Evolutionary conservation across 2,113 vertebrate genomes (phyloP), one percentile per base, ranked within the genome.

Genomic region (Dascyllus trimaculatus): DNA sequence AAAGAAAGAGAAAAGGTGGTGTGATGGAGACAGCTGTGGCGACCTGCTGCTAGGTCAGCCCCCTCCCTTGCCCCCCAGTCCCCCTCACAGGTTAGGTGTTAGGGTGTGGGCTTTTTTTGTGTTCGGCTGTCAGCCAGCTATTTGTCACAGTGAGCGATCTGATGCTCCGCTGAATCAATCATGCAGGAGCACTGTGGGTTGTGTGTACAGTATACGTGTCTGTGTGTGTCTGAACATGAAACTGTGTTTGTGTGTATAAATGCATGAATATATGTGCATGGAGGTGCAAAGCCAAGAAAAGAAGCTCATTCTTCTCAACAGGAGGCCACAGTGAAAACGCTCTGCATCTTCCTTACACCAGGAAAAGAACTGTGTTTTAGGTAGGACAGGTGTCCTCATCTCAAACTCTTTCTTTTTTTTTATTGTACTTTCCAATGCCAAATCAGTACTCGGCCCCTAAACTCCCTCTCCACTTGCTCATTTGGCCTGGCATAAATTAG

Each of bases 91-190:
- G 92, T 95, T 93, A 94, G 88, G 90, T 92, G 92, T 93, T 90
- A 89, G 87, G 85, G 86, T 92, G 89, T 85, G 85, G 90, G 84
- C 84, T 80, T 86, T 92, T 85, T 91, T 92, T 90, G 93, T 92
- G 91, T 91, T 91, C 22, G 58, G 57, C 84, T 94, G 91, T 95
- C 93, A 94, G 89, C 61, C 75, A 78, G 86, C 90, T 85, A 94
- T 95, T 95, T 94, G 93, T 95, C 94, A 94, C 85, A 43, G 85
- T 95, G 94, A 95, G 91, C 69, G 89, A 94, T 95, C 91, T 91
- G 90, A 91, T 68, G 87, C 81, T 84, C 78, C 45, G 85, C 82
- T 82, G 82, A 93, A 95, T 94, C 92, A 89, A 94, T 95, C 94
- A 93, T 85, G 11, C 92, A 78, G 57, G 82, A 84, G 78, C 63